Percentiles rank a stretch among this genome's conserved stretches.
These are phyloP conservation scores for Vanacampus margaritifer DNA, from an alignment of 2,113 vertebrate species.

Conservation along the genomic window DNA sequence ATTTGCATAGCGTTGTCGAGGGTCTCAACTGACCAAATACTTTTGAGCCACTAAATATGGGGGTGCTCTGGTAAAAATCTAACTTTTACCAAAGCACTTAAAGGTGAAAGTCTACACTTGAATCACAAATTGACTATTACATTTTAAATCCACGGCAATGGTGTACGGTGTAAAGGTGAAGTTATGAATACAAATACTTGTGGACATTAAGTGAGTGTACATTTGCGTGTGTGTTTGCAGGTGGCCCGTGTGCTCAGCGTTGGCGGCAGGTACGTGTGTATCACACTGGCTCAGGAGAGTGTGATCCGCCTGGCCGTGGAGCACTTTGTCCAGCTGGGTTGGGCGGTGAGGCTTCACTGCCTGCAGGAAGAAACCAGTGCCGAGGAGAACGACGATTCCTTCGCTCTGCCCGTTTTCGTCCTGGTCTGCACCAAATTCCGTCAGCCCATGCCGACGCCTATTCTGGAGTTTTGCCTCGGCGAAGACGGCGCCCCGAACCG, in stretches of 20 bases:
- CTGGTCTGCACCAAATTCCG: constrained; percentile 93
- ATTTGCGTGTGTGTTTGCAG: constrained; percentile 34
- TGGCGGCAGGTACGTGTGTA: constrained; percentile 88
- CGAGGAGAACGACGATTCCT: constrained; percentile 62
- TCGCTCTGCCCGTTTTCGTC: constrained; percentile 85
- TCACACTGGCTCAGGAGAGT: constrained; percentile 90
- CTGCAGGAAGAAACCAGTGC: constrained; percentile 55
- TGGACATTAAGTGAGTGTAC: too few relatives aligned
- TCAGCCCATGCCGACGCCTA: constrained; percentile 69
- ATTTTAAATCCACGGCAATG: too few relatives aligned
- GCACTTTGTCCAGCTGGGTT: constrained; percentile 84
- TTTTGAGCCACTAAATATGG: too few relatives aligned
- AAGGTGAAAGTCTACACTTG: too few relatives aligned
- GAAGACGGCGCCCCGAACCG: constrained; percentile 80
- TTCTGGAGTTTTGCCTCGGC: constrained; percentile 86
- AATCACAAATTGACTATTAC: too few relatives aligned
- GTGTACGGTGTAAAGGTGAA: too few relatives aligned
- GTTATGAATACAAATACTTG: too few relatives aligned
- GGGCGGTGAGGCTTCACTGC: constrained; percentile 89
- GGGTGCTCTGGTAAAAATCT: too few relatives aligned
- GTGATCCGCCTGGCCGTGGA: constrained; percentile 83
- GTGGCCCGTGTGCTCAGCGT: constrained; percentile 83
- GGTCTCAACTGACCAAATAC: too few relatives aligned
- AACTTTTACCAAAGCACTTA: too few relatives aligned
- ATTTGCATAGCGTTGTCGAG: too few relatives aligned